Percentiles rank a stretch among this genome's conserved stretches.
Conservation (phyloP, 2,113 vertebrate species). For the Leptosomus discolor region DNA sequence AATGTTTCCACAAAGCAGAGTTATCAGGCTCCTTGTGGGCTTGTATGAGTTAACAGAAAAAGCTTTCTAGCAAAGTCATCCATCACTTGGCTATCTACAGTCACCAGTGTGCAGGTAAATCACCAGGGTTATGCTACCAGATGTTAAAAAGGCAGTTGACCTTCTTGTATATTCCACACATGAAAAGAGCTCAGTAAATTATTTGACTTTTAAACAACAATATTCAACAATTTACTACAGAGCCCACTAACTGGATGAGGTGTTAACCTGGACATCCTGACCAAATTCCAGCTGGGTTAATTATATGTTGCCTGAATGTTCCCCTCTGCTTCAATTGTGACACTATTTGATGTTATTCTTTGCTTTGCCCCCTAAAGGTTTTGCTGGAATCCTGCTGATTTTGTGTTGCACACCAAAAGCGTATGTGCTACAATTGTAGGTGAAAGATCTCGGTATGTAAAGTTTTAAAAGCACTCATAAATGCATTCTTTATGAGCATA, state of each 20-base stretch:
- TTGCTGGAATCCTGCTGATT: neutral
- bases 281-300: conserved; percentile 42
- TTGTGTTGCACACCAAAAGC: neutral
- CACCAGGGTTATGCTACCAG: conserved; percentile 57
- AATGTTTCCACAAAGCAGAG: conserved; percentile 31
- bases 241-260: conserved; percentile 2
- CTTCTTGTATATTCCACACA: conserved; percentile 59
- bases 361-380: neutral
- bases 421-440: neutral
- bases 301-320: neutral
- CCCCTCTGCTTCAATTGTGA: neutral
- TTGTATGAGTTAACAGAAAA: conserved; percentile 48
- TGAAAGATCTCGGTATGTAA: neutral
- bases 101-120: conserved; percentile 44
- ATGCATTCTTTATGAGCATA: neutral
- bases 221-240: conserved; percentile 44
- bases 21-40: conserved; percentile 29
- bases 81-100: conserved; percentile 46
- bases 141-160: conserved; percentile 65
- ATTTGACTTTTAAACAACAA: conserved; percentile 51
- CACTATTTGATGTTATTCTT: neutral
- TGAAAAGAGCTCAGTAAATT: conserved; percentile 60
- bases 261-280: conserved; percentile 49
- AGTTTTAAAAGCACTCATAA: conserved; percentile 20
- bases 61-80: conserved; percentile 35